Base-by-base conservation (phyloP, 2,888 invertebrate genomes). In the Tanypteryx hageni region DNA sequence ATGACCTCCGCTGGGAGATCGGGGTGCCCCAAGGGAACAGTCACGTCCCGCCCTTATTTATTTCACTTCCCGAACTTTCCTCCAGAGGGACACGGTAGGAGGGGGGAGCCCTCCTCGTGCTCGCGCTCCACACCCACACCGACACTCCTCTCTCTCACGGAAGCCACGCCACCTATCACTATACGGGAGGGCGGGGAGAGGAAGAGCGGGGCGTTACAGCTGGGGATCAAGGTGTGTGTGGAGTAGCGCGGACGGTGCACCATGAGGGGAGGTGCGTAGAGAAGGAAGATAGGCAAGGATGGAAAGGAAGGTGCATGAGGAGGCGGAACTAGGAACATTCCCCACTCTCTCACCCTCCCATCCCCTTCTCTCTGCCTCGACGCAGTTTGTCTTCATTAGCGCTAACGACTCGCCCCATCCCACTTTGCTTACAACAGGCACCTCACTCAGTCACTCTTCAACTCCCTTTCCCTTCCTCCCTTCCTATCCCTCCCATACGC, bases 311-410 rank as follows among this genome's bases (percentile, higher is more conserved):
- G n/a, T n/a, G 83, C 18, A 5, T n/a, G 14, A n/a, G 83, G 83
- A 56, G 44, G 83, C n/a, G 83, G 83, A 83, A 83, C 56, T 31
- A 18, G 57, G 83, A 11, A 57, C 56, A n/a, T 82, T 14, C 83
- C 44, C 16, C 56, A 44, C 44, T 18, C 56, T 13, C 83, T 44
- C 13, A 18, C 27, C 76, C 76, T 0, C 76, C 76, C 57, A 18
- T 57, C 83, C 18, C 83, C 57, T 10, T 27, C 83, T 8, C 13
- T 9, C 27, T 7, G n/a, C 64, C 64, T n/a, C 8, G 64, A 18
- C 64, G 83, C 83, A 83, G 83, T 83, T 83, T 83, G 83, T 83
- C 83, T 83, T 83, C 83, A 83, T 83, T 83, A 83, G 83, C 56
- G 83, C 83, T 83, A 83, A 83, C 83, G 57, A 83, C 83, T 44